phyloP scores from a whole-genome alignment of 2,113 vertebrate species.

The Hylia prasina region DNA sequence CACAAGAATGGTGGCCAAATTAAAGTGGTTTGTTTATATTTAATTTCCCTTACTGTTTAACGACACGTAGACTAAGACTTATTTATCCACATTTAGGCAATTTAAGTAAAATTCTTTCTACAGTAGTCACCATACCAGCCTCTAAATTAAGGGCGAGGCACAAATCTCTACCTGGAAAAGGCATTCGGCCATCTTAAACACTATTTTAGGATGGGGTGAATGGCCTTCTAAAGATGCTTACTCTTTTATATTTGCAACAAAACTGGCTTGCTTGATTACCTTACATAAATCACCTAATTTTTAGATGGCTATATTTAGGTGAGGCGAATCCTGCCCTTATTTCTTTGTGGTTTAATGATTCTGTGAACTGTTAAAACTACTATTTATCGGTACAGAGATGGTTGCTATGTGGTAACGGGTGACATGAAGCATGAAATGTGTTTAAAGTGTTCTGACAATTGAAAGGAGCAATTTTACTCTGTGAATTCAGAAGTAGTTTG shows the following conservation, averaged over 20 bases:
- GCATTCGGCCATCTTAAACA: background rate
- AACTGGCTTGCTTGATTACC: background rate
- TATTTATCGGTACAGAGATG: background rate
- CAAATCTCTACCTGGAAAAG: background rate
- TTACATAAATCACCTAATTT: background rate
- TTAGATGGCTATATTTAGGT: background rate
- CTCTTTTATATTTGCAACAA: background rate
- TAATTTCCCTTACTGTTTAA: background rate
- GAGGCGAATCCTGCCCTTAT: background rate
- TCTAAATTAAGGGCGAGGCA: background rate
- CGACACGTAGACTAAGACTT: background rate
- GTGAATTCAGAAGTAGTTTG: background rate
- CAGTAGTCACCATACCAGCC: background rate
- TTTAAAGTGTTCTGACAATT: slow-evolving; percentile 34
- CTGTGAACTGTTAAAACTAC: background rate
- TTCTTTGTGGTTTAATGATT: background rate
- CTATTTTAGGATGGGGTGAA: background rate
- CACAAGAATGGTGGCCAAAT: background rate
- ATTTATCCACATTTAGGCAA: background rate
- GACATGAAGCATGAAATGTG: slow-evolving; percentile 21
- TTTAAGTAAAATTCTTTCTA: background rate
- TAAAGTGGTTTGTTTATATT: background rate
- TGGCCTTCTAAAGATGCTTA: background rate
- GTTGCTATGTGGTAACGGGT: background rate
- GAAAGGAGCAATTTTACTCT: background rate